Evolutionary conservation across 2,888 invertebrate species (phyloP).

Genomic region (Ptilodon capucinus): DNA sequence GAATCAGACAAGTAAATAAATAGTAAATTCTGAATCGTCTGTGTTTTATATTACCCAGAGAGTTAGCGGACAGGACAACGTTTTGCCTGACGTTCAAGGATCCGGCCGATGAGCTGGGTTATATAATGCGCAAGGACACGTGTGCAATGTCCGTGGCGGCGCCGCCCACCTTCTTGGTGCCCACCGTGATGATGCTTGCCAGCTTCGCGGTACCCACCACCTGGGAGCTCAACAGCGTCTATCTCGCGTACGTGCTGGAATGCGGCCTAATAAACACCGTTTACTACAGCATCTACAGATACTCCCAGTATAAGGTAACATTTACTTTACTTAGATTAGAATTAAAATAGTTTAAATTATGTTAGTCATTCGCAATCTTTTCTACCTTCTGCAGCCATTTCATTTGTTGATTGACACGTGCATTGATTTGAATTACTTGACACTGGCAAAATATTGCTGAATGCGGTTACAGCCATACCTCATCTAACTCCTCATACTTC

Average conservation of each 20-base stretch:
- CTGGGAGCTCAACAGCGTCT: slow-evolving; percentile 60
- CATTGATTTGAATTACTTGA: too few relatives aligned
- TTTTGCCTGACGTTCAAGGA: slow-evolving; percentile 68
- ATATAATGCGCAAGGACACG: slow-evolving; percentile 56
- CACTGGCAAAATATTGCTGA: too few relatives aligned
- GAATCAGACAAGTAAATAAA: too few relatives aligned
- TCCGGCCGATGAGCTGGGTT: slow-evolving; percentile 57
- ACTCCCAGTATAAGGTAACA: slow-evolving; percentile 61
- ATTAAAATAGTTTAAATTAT: too few relatives aligned
- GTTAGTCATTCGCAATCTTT: too few relatives aligned
- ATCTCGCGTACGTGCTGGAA: slow-evolving; percentile 62
- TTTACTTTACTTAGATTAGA: too few relatives aligned
- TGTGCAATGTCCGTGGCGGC: slow-evolving; percentile 62
- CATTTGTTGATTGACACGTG: too few relatives aligned
- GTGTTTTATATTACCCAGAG: slow-evolving; percentile 43
- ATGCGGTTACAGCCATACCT: too few relatives aligned
- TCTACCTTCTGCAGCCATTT: too few relatives aligned
- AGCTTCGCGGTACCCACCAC: slow-evolving; percentile 62
- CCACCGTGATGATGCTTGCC: slow-evolving; percentile 64
- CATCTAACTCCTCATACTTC: slow-evolving; percentile 9
- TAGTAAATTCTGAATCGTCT: not conserved
- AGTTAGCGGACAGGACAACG: slow-evolving; percentile 69
- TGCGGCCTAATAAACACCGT: slow-evolving; percentile 61
- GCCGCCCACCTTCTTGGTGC: slow-evolving; percentile 70
- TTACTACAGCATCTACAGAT: slow-evolving; percentile 62